Conservation (phyloP, 2,113 vertebrate species). For the Panthera leo region DNA sequence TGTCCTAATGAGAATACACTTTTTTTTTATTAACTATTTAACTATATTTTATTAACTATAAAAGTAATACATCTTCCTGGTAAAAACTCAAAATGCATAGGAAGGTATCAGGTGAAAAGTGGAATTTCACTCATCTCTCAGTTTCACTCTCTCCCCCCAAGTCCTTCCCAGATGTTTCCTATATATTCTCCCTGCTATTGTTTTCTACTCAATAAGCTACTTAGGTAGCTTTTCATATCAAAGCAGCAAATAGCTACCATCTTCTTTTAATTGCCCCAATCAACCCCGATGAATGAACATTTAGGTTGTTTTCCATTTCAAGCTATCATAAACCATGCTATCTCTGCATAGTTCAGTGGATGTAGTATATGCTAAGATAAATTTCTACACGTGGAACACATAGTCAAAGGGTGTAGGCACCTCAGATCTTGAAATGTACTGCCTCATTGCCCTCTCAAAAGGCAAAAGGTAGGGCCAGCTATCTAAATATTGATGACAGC, state of each 20-base stretch:
- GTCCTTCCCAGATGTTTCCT: background rate
- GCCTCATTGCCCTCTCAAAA: background rate
- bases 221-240: background rate
- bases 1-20: background rate
- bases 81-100: background rate
- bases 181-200: background rate
- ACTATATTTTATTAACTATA: background rate
- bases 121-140: background rate
- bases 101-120: background rate
- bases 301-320: background rate
- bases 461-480: background rate
- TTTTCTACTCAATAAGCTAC: background rate
- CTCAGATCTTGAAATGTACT: background rate
- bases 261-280: background rate
- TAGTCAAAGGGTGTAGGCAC: background rate
- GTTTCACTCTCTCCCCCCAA: background rate
- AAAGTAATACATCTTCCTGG: background rate
- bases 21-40: background rate
- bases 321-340: background rate
- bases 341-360: conserved; percentile 6
- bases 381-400: background rate
- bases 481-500: background rate
- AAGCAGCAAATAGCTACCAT: background rate
- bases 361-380: background rate
- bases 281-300: background rate